A percentile compares a stretch with the other conserved stretches of the same genome.
Conservation (phyloP, 2,888 invertebrate genomes). For the Eucera pruinosa region DNA sequence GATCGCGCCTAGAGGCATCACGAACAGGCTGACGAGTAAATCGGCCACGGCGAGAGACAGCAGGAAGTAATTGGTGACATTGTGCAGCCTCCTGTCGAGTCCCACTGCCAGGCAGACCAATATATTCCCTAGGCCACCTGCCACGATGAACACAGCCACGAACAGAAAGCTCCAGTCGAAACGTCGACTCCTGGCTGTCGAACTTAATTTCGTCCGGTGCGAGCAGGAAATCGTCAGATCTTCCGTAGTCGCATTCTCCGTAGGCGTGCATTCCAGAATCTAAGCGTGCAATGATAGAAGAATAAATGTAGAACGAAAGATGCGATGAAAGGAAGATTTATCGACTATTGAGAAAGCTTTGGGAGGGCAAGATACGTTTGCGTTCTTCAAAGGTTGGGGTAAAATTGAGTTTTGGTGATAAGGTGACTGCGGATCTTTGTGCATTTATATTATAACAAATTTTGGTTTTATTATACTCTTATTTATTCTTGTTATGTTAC, state of each 20-base stretch:
- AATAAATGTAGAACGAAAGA: background rate
- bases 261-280: slow-evolving; percentile 74
- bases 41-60: slow-evolving; percentile 97
- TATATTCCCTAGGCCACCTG: slow-evolving; percentile 95
- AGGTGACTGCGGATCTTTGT: too few relatives aligned
- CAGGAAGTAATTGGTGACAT: slow-evolving; percentile 98
- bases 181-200: slow-evolving; percentile 58
- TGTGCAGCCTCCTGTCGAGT: slow-evolving; percentile 95
- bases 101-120: slow-evolving; percentile 97
- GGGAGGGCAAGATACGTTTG: too few relatives aligned
- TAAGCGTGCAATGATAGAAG: slow-evolving; percentile 39
- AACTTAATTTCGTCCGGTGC: slow-evolving; percentile 59
- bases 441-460: too few relatives aligned
- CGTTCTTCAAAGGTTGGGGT: too few relatives aligned
- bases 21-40: slow-evolving; percentile 95
- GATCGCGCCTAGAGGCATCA: slow-evolving; percentile 98
- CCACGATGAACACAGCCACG: slow-evolving; percentile 93
- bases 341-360: too few relatives aligned
- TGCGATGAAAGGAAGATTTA: background rate
- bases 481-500: too few relatives aligned
- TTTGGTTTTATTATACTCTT: too few relatives aligned
- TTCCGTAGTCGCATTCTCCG: slow-evolving; percentile 56
- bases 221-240: slow-evolving; percentile 73
- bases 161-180: slow-evolving; percentile 93
- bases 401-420: too few relatives aligned